Conservation (phyloP, 2,888 invertebrate genomes). For the Diaprepes abbreviatus region DNA sequence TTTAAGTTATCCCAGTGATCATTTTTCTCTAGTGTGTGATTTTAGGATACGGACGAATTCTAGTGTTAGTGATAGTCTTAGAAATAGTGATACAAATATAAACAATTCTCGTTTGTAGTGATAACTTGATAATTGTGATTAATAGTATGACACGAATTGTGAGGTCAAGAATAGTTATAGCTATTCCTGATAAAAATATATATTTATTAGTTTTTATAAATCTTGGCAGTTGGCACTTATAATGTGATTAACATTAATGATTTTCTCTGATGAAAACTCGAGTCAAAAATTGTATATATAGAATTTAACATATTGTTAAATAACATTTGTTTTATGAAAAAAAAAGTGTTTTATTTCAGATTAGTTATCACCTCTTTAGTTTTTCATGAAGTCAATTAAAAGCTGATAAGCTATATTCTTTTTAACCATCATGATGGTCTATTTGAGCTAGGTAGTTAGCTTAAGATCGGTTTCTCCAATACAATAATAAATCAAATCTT, state of each 20-base stretch:
- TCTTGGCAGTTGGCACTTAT: not conserved
- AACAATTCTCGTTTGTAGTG: slow-evolving; percentile 8
- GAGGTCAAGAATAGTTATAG: not conserved
- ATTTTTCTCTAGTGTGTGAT: slow-evolving; percentile 80
- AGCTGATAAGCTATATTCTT: too few relatives aligned
- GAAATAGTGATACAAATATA: slow-evolving; percentile 4
- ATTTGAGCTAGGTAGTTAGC: too few relatives aligned
- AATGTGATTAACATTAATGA: not conserved
- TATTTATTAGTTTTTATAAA: not conserved
- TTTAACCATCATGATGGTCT: too few relatives aligned
- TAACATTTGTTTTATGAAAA: slow-evolving; percentile 11
- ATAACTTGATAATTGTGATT: slow-evolving; percentile 13
- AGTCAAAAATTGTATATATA: not conserved
- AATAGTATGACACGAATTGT: not conserved
- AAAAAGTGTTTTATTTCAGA: too few relatives aligned
- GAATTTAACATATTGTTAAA: not conserved
- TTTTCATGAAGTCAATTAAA: too few relatives aligned
- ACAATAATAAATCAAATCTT: too few relatives aligned
- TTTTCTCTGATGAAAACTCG: not conserved
- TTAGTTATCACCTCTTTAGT: too few relatives aligned
- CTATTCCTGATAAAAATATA: too few relatives aligned
- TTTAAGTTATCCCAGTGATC: slow-evolving; percentile 80
- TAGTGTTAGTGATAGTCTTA: slow-evolving; percentile 5
- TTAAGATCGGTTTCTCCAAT: too few relatives aligned
- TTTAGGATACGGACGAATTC: slow-evolving; percentile 60